A percentile compares a stretch with the other conserved stretches of the same genome.
These are phyloP conservation scores for Brachycybe producta DNA, from an alignment of 2,888 invertebrate genomes.

Conservation along the genomic window DNA sequence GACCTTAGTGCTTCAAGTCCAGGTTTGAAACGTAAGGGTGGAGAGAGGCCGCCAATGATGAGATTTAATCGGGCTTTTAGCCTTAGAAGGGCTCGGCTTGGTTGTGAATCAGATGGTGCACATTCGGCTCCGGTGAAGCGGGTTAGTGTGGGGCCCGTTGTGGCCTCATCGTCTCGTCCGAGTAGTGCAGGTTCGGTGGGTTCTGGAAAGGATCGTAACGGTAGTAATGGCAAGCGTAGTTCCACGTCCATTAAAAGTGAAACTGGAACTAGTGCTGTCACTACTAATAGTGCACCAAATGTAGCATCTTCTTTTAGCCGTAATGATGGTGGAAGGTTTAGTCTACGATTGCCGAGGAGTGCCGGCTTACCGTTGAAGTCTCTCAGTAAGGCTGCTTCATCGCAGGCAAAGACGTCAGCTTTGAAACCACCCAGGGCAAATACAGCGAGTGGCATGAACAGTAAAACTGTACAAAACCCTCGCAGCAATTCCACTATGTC, in stretches of 20 bases:
- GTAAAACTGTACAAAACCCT: conserved; percentile 9
- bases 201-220: conserved; percentile 19
- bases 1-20: conserved; percentile 33
- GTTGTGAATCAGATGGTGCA: conserved; percentile 26
- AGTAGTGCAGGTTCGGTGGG: conserved; percentile 12
- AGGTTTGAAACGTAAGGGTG: conserved; percentile 28
- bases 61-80: conserved; percentile 58
- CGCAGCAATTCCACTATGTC: conserved; percentile 56
- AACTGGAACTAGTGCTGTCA: conserved; percentile 5
- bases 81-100: conserved; percentile 50
- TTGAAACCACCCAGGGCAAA: conserved; percentile 18
- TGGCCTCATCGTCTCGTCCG: neutral
- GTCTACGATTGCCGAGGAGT: conserved; percentile 40
- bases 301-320: conserved; percentile 38
- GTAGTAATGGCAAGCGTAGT: conserved; percentile 22
- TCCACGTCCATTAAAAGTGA: conserved; percentile 21
- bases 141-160: neutral
- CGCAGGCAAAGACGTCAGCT: conserved; percentile 15
- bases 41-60: conserved; percentile 39
- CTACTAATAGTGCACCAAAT: conserved; percentile 14
- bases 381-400: conserved; percentile 22
- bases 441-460: neutral
- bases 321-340: conserved; percentile 50
- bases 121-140: conserved; percentile 16
- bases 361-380: conserved; percentile 28